These are phyloP conservation scores for Chrysocyon brachyurus DNA, from an alignment of 2,797 vertebrate genomes.

Conservation along the genomic window DNA sequence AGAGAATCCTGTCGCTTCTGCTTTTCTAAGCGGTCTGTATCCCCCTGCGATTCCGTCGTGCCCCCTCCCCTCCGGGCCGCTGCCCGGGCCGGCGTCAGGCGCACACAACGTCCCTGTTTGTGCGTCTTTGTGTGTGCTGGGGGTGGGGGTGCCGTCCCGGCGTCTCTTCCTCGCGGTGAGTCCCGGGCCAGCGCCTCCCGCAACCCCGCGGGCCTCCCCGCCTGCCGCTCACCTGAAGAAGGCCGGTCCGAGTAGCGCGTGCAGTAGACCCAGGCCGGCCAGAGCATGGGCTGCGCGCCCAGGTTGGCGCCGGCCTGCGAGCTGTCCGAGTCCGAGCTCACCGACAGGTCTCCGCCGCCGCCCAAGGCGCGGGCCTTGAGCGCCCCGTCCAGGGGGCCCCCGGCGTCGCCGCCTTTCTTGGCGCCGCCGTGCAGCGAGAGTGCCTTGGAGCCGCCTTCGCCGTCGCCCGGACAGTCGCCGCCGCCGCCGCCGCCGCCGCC, in stretches of 20 bases:
- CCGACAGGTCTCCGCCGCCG: conserved; percentile 94
- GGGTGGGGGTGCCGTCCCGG: neutral
- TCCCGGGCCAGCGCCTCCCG: neutral
- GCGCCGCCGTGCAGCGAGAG: conserved; percentile 90
- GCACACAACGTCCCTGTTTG: neutral
- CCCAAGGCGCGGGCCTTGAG: conserved; percentile 92
- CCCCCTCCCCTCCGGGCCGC: neutral
- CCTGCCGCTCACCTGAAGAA: conserved; percentile 94
- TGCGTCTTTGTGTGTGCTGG: conserved; percentile 31
- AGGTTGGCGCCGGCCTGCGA: conserved; percentile 95
- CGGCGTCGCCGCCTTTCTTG: conserved; percentile 89
- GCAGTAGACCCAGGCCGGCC: conserved; percentile 99
- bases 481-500: conserved; percentile 51
- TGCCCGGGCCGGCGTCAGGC: neutral
- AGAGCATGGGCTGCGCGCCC: conserved; percentile 94
- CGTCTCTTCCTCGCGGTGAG: neutral
- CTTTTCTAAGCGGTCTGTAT: neutral
- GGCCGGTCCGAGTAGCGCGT: conserved; percentile 99
- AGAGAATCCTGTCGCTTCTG: neutral
- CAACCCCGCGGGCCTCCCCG: neutral
- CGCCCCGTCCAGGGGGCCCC: conserved; percentile 91
- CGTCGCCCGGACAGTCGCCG: conserved; percentile 87
- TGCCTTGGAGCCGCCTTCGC: conserved; percentile 93
- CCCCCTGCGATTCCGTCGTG: neutral
- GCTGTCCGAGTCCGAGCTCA: conserved; percentile 98